Percentiles rank a stretch among this genome's conserved stretches.
These are phyloP conservation scores for Ichneumon xanthorius DNA, from an alignment of 2,888 invertebrate species.

Conservation along the genomic window DNA sequence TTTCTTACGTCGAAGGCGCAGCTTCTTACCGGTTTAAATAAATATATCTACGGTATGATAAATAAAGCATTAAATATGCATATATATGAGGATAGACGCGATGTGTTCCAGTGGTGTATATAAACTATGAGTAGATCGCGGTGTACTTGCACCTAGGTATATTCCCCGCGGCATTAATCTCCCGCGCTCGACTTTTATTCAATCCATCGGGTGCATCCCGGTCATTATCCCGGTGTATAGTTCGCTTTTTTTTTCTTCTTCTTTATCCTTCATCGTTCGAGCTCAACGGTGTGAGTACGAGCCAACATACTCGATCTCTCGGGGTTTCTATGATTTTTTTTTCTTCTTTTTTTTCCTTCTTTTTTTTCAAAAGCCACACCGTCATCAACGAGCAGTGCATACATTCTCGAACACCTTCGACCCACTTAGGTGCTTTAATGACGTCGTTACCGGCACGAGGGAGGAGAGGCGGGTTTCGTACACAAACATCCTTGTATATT, in stretches of 20 bases:
- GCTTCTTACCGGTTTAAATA: slow-evolving; percentile 51
- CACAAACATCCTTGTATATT: slow-evolving; percentile 35
- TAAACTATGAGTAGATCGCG: slow-evolving; percentile 48
- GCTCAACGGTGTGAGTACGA: slow-evolving; percentile 27
- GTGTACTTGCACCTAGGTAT: slow-evolving; percentile 28
- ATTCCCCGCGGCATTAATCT: slow-evolving; percentile 67
- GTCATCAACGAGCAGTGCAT: slow-evolving; percentile 15
- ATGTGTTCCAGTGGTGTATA: slow-evolving; percentile 47
- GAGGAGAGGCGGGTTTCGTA: slow-evolving; percentile 23
- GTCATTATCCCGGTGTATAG: slow-evolving; percentile 66
- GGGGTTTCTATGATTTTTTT: slow-evolving; percentile 62
- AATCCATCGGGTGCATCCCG: slow-evolving; percentile 68
- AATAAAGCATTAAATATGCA: slow-evolving; percentile 71
- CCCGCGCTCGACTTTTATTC: slow-evolving; percentile 68
- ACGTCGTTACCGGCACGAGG: slow-evolving; percentile 62
- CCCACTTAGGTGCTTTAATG: slow-evolving; percentile 64
- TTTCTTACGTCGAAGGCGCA: slow-evolving; percentile 20
- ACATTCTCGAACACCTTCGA: slow-evolving; percentile 58
- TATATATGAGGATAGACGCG: slow-evolving; percentile 46
- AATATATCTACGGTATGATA: slow-evolving; percentile 55
- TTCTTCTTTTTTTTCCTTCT: background rate
- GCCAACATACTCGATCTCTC: slow-evolving; percentile 29
- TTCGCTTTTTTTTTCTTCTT: slow-evolving; percentile 25
- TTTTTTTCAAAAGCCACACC: slow-evolving; percentile 17
- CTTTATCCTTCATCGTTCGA: slow-evolving; percentile 24